phyloP scores from a whole-genome alignment of 2,113 vertebrate species.

The Gallinago media region DNA sequence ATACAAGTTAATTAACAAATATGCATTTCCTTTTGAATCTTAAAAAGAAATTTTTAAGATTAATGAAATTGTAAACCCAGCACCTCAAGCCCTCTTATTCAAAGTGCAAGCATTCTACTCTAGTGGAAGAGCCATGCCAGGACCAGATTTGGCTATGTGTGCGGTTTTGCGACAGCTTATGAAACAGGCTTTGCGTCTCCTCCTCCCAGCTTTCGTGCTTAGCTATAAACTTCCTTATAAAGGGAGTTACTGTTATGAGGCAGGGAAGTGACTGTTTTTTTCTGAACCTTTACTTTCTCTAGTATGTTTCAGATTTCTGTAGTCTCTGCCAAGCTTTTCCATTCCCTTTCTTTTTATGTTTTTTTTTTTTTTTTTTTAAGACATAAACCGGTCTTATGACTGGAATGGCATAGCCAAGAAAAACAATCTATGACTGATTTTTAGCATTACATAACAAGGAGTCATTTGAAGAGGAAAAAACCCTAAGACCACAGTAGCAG shows the following conservation, averaged over 20 bases:
- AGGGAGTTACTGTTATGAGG: slow-evolving; percentile 54
- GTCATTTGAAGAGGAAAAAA: slow-evolving; percentile 39
- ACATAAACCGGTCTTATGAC: slow-evolving; percentile 79
- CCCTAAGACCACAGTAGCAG: slow-evolving; percentile 51
- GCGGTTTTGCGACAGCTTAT: neutral
- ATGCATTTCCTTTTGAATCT: neutral
- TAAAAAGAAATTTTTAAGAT: neutral
- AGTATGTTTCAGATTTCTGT: slow-evolving; percentile 67
- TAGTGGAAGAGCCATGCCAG: neutral
- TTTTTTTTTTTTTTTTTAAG: slow-evolving; percentile 45
- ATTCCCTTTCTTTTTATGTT: neutral
- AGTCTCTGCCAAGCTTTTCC: slow-evolving; percentile 59
- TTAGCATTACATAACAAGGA: slow-evolving; percentile 78
- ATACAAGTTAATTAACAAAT: neutral
- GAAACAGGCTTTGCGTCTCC: slow-evolving; percentile 34
- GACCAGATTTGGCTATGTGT: neutral
- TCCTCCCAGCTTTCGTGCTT: slow-evolving; percentile 20
- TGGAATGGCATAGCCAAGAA: slow-evolving; percentile 72
- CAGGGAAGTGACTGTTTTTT: slow-evolving; percentile 42
- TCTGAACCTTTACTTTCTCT: slow-evolving; percentile 69
- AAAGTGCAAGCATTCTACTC: slow-evolving; percentile 17
- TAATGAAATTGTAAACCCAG: neutral
- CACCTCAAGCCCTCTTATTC: neutral
- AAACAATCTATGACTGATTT: slow-evolving; percentile 69
- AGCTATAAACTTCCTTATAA: slow-evolving; percentile 51